Base-by-base conservation (phyloP, 2,888 invertebrate genomes). In the Cheilosia impressa region DNA sequence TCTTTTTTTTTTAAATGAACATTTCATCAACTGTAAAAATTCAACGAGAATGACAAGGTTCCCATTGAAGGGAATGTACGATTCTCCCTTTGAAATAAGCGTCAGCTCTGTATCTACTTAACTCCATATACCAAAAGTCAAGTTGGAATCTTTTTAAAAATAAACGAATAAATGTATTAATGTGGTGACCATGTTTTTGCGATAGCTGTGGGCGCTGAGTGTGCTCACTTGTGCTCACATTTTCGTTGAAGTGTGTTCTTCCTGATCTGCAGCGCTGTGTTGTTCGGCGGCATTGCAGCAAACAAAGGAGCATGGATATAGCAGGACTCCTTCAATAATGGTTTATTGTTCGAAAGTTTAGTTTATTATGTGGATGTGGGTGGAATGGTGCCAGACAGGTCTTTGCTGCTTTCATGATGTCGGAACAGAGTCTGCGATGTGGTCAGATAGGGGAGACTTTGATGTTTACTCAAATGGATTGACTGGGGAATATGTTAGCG, bases 141-240 rank as follows among this genome's bases (percentile, higher is more conserved):
- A 58, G n/a, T 19, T 27, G 24, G 34, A 38, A 27, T 34, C 19
- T 31, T 57, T 57, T 69, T 31, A 57, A 34, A 57, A 34, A 24
- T 57, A 34, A 57, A 69, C 24, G 31, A 43, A 57, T 69, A 57
- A 43, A 57, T 24, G 53, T 53, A 55, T 68, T 34, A 65, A 50
- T 65, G 38, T 13, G 38, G 53, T 68, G 41, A 27, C 27, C 53
- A 66, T 68, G 68, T 41, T 41, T 41, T 68, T 57, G 38, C 55
- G 5, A 38, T 15, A 50, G 17, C 19, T 19, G 47, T 47, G 58
- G 17, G 41, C 50, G 43, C 58, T 63, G 52, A 72, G 43, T 72
- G 65, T 52, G 31, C 45, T 58, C 65, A 69, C 63, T 78, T 27
- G 62, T 55, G 45, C 53, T 63, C 62, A 55, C 62, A 69, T 69